Percentiles rank a stretch among this genome's conserved stretches.
phyloP scores from a whole-genome alignment of 2,113 vertebrate genomes.

The Suricata suricatta region DNA sequence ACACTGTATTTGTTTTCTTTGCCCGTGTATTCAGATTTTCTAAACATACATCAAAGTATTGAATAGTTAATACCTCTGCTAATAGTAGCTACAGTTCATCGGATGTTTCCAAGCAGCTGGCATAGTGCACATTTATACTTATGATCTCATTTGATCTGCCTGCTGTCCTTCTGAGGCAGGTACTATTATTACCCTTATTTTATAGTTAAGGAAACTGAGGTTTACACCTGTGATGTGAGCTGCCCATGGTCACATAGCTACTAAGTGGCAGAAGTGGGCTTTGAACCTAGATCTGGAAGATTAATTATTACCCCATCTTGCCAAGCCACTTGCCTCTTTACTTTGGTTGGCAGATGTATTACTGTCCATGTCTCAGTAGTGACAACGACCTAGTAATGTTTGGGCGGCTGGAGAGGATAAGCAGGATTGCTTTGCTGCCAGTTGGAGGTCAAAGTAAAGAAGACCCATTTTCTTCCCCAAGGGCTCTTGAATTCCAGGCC shows the following conservation, averaged over 20 bases:
- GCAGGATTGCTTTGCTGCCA: neutral
- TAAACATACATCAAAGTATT: neutral
- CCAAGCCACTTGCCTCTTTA: neutral
- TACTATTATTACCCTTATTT: neutral
- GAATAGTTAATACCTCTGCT: neutral
- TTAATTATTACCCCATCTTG: neutral
- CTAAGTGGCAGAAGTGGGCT: neutral
- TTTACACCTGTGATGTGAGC: neutral
- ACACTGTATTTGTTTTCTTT: neutral
- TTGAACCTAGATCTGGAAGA: neutral
- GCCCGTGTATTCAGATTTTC: neutral
- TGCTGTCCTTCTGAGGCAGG: neutral
- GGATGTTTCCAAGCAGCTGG: neutral
- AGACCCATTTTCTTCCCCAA: neutral
- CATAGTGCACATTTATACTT: neutral
- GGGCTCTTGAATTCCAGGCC: neutral
- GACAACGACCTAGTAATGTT: neutral
- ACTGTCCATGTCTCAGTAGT: neutral
- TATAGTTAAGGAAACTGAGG: neutral
- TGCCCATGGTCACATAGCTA: neutral
- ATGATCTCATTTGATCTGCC: neutral
- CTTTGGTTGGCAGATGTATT: neutral
- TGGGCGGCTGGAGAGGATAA: neutral
- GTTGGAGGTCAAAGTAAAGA: neutral
- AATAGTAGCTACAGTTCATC: neutral